Evolutionary conservation across 2,797 vertebrate genomes (phyloP).

Genomic region (Phrynocephalus forsythii): DNA sequence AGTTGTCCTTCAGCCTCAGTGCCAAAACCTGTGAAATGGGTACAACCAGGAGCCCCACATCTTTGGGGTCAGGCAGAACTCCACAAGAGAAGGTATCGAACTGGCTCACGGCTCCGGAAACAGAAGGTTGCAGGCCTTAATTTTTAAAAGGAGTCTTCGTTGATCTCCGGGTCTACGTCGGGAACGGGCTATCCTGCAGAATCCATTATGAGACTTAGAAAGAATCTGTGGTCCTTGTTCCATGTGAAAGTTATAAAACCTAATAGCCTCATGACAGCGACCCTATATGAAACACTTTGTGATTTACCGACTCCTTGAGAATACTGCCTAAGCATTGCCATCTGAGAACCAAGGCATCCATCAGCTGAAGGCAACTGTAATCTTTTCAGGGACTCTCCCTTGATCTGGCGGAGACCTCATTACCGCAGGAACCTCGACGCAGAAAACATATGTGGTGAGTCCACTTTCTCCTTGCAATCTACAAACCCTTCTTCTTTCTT

Average conservation of each 20-base stretch:
- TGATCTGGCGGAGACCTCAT: constrained; percentile 64
- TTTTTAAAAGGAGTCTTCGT: background rate
- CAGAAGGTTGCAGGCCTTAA: background rate
- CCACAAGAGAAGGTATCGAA: too few species aligned
- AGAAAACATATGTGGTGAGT: constrained; percentile 63
- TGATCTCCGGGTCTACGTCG: background rate
- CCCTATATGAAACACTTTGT: constrained; percentile 72
- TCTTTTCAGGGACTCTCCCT: constrained; percentile 28
- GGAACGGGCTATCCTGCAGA: constrained; percentile 33
- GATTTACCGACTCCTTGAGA: constrained; percentile 64
- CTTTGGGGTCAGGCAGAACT: background rate
- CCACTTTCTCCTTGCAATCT: constrained; percentile 64
- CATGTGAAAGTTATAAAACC: constrained; percentile 62
- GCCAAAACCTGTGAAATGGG: background rate
- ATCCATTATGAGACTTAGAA: constrained; percentile 47
- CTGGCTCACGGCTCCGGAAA: background rate
- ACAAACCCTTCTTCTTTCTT: background rate
- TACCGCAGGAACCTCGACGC: constrained; percentile 65
- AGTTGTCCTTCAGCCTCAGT: background rate
- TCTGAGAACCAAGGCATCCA: constrained; percentile 30
- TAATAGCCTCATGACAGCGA: constrained; percentile 57
- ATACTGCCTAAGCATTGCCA: constrained; percentile 51
- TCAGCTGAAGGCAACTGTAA: constrained; percentile 34
- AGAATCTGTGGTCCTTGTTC: constrained; percentile 41
- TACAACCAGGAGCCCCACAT: background rate